Conservation (phyloP, 1,140 invertebrate genomes). For the Calosoma granatense region DNA sequence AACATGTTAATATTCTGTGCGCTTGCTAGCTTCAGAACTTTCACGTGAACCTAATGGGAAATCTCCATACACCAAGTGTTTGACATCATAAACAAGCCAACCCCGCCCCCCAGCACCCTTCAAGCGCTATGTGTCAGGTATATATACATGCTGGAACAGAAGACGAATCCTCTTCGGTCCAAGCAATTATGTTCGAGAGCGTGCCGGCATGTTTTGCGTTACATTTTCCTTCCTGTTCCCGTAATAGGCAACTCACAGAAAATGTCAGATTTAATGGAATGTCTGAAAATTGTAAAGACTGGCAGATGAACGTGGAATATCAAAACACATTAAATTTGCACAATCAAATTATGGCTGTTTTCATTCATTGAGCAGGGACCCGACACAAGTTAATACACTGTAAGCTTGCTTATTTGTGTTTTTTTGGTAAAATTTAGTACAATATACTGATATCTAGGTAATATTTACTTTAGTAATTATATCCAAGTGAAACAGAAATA, state of each 20-base stretch:
- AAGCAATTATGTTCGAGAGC: too few species aligned
- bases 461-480: too few species aligned
- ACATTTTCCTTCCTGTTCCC: too few species aligned
- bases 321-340: not conserved
- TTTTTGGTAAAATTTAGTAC: too few species aligned
- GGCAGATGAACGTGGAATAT: not conserved
- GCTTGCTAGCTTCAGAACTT: not conserved
- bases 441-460: too few species aligned
- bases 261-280: not conserved
- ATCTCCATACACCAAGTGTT: not conserved
- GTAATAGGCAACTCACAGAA: not conserved
- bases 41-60: constrained; percentile 7
- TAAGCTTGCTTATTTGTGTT: too few species aligned
- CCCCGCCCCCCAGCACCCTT: not conserved
- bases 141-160: not conserved
- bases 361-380: too few species aligned
- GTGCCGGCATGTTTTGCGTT: too few species aligned
- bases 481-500: too few species aligned
- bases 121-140: too few species aligned
- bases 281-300: not conserved
- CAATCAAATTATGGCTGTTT: not conserved
- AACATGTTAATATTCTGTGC: constrained; percentile 3
- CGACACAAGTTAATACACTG: too few species aligned
- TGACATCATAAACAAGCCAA: not conserved
- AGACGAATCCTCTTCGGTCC: too few species aligned